Conservation (phyloP, 2,113 vertebrate genomes). For the Puma concolor region DNA sequence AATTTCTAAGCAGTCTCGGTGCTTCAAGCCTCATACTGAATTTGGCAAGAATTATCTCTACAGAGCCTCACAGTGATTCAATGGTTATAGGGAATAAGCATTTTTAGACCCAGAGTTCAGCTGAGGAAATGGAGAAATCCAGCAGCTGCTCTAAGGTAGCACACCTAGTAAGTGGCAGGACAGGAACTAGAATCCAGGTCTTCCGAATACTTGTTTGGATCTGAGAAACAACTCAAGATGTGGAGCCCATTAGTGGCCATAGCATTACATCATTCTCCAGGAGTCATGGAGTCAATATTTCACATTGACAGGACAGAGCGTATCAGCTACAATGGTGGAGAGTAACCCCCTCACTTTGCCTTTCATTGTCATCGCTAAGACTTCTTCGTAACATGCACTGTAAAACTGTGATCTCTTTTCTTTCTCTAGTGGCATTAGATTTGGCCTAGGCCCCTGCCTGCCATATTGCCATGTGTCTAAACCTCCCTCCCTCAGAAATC, state of each 20-base stretch:
- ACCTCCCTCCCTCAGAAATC: accelerated
- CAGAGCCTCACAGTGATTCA: accelerated
- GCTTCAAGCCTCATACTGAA: neutral
- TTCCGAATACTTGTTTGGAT: neutral
- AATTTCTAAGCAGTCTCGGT: neutral
- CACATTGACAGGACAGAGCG: too few relatives aligned
- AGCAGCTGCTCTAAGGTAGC: too few relatives aligned
- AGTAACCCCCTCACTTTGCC: neutral
- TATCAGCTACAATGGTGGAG: neutral
- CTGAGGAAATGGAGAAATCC: neutral
- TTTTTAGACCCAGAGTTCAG: neutral
- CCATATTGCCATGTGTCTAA: accelerated
- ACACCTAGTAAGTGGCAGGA: too few relatives aligned
- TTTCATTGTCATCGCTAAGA: neutral
- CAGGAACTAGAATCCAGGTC: neutral
- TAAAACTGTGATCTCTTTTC: neutral
- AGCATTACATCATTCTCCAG: too few relatives aligned
- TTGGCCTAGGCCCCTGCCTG: neutral
- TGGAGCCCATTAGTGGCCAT: accelerated
- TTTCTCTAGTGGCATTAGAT: neutral
- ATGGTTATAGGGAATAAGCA: neutral
- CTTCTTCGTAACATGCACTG: neutral
- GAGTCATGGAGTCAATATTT: neutral
- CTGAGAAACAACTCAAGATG: neutral
- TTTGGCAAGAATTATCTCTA: neutral